These are phyloP conservation scores for Protomyctophum bolini DNA, from an alignment of 2,113 vertebrate species.

Conservation along the genomic window DNA sequence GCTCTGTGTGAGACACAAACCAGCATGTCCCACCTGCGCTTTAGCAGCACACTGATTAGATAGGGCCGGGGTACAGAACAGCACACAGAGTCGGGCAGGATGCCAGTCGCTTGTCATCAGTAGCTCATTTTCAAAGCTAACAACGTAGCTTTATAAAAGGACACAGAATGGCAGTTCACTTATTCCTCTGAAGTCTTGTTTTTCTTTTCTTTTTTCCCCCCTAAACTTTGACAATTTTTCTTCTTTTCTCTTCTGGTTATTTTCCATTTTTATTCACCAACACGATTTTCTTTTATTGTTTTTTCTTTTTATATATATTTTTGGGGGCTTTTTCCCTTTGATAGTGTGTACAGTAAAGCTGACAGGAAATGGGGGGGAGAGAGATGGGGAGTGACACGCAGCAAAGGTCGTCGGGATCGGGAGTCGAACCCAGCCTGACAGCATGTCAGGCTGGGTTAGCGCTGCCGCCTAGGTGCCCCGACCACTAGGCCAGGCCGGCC, in stretches of 20 bases:
- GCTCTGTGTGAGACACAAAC: slow-evolving; percentile 62
- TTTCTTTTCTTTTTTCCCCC: slow-evolving; percentile 18
- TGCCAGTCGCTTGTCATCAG: too few species aligned
- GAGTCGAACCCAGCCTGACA: too few species aligned
- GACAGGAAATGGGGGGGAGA: too few species aligned
- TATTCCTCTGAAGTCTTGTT: slow-evolving; percentile 20
- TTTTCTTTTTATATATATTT: neutral
- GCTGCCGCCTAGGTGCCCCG: too few species aligned
- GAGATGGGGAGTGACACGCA: too few species aligned
- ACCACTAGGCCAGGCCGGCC: too few species aligned
- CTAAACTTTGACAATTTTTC: slow-evolving; percentile 5
- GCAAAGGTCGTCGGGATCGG: too few species aligned
- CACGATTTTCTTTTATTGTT: neutral
- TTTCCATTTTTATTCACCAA: neutral
- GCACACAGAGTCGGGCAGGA: neutral
- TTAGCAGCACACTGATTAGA: slow-evolving; percentile 64
- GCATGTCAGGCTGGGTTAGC: too few species aligned
- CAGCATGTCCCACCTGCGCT: slow-evolving; percentile 65
- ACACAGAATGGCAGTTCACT: slow-evolving; percentile 5
- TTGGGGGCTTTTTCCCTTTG: neutral
- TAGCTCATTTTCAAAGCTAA: too few species aligned
- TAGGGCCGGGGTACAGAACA: slow-evolving; percentile 37
- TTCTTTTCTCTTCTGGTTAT: slow-evolving; percentile 5
- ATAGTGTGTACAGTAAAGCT: too few species aligned
- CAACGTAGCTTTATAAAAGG: too few species aligned